Percentiles rank a stretch among this genome's conserved stretches.
These are phyloP conservation scores for Microchrysa polita DNA, from an alignment of 2,888 invertebrate species.

Conservation along the genomic window DNA sequence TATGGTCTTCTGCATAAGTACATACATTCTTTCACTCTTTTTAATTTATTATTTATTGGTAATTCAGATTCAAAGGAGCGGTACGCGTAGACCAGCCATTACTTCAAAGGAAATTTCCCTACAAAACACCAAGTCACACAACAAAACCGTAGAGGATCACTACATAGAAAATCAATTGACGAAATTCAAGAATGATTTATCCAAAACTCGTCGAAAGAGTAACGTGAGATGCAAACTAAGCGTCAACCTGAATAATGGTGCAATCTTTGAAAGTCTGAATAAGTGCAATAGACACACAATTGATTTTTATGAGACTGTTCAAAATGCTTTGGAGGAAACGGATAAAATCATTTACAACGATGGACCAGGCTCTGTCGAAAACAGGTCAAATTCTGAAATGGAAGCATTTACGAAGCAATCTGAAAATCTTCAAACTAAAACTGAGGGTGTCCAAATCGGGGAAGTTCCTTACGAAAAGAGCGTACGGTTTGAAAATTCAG, in stretches of 20 bases:
- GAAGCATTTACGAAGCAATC: neutral
- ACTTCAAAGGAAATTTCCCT: constrained; percentile 46
- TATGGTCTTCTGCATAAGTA: too few species aligned
- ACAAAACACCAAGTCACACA: constrained; percentile 59
- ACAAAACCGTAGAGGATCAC: constrained; percentile 60
- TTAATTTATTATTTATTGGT: neutral
- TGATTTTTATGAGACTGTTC: constrained; percentile 56
- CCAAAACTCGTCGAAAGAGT: constrained; percentile 54
- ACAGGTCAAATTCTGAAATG: neutral
- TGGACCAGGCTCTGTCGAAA: neutral
- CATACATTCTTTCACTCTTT: too few species aligned
- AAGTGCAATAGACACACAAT: constrained; percentile 57
- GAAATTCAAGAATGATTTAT: constrained; percentile 60
- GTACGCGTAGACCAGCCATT: constrained; percentile 54
- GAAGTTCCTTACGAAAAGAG: constrained; percentile 39
- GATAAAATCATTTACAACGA: neutral
- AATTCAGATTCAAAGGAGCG: constrained; percentile 28
- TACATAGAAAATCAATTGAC: constrained; percentile 60
- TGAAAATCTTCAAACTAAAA: constrained; percentile 7
- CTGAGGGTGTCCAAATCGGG: neutral
- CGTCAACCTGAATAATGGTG: constrained; percentile 55
- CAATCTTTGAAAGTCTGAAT: constrained; percentile 57
- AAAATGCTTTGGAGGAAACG: constrained; percentile 1
- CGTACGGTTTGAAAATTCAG: constrained; percentile 58
- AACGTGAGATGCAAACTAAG: constrained; percentile 46